Percentiles rank a stretch among this genome's conserved stretches.
These are phyloP conservation scores for Drosophila equinoxialis DNA, from an alignment of 1,140 invertebrate genomes.

Conservation along the genomic window DNA sequence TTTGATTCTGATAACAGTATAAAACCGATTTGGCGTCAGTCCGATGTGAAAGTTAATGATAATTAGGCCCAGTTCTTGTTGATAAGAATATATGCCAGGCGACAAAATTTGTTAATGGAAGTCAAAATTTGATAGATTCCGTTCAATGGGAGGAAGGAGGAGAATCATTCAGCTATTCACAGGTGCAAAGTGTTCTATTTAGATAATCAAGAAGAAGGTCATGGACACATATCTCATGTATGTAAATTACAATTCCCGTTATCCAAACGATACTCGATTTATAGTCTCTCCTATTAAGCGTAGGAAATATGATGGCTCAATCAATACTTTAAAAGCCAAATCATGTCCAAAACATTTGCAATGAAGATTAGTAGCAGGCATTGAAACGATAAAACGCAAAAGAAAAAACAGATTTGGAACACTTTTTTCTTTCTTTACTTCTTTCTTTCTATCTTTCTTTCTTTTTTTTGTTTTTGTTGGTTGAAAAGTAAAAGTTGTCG, in stretches of 20 bases:
- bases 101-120: neutral
- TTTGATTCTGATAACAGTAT: too few relatives aligned
- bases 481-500: slow-evolving; percentile 75
- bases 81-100: slow-evolving; percentile 1
- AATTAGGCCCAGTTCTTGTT: neutral
- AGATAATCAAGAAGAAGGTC: slow-evolving; percentile 50
- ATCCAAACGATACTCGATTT: too few relatives aligned
- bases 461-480: slow-evolving; percentile 29
- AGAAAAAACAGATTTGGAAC: slow-evolving; percentile 40
- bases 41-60: slow-evolving; percentile 2
- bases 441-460: slow-evolving; percentile 15
- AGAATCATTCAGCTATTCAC: neutral
- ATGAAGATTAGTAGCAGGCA: slow-evolving; percentile 27
- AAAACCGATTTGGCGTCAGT: too few relatives aligned
- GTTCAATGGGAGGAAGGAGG: neutral
- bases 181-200: slow-evolving; percentile 21
- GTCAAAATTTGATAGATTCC: neutral
- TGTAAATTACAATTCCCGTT: too few relatives aligned
- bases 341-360: slow-evolving; percentile 35
- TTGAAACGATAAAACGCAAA: slow-evolving; percentile 29
- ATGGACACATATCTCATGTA: slow-evolving; percentile 7
- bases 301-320: slow-evolving; percentile 2
- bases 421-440: slow-evolving; percentile 38
- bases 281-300: slow-evolving; percentile 19
- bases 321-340: slow-evolving; percentile 38